Conservation (phyloP, 2,888 invertebrate genomes). For the Myathropa florea region DNA sequence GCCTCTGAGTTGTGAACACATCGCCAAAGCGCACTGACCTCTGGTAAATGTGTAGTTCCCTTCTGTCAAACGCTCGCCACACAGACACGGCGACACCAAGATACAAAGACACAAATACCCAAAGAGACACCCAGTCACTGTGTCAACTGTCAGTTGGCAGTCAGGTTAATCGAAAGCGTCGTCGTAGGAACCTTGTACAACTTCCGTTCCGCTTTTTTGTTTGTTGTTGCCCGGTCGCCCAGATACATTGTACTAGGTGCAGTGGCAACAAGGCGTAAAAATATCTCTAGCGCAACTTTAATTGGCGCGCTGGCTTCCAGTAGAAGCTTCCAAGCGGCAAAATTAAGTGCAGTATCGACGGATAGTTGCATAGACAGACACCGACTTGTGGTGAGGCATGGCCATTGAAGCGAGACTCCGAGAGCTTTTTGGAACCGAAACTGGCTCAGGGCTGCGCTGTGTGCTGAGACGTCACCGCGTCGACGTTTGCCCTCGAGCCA, state of each 20-base stretch:
- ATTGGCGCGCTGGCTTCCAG: constrained; percentile 54
- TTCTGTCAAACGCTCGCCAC: constrained; percentile 37
- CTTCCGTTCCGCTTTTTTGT: constrained; percentile 56
- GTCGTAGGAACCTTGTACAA: constrained; percentile 55
- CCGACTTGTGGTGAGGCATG: constrained; percentile 44
- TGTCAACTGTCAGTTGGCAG: constrained; percentile 54
- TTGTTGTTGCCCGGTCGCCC: background rate
- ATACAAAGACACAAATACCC: background rate
- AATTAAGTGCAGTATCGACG: constrained; percentile 22
- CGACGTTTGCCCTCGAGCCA: constrained; percentile 49
- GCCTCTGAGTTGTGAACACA: constrained; percentile 11
- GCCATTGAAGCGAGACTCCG: constrained; percentile 49
- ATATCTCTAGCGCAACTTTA: constrained; percentile 49
- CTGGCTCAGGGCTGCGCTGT: constrained; percentile 56
- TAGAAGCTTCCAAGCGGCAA: constrained; percentile 55
- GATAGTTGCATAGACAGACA: background rate
- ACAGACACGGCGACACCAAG: background rate
- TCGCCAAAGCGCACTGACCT: constrained; percentile 50
- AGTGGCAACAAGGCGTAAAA: constrained; percentile 65
- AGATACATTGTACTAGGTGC: constrained; percentile 51
- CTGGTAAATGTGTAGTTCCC: constrained; percentile 39
- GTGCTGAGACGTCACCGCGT: constrained; percentile 37
- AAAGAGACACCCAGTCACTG: constrained; percentile 1
- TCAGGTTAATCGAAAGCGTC: constrained; percentile 51
- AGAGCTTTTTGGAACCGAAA: constrained; percentile 43